A percentile compares a stretch with the other conserved stretches of the same genome.
Evolutionary conservation across 2,113 vertebrate species (phyloP).

Genomic region (Heterotilapia buettikoferi): DNA sequence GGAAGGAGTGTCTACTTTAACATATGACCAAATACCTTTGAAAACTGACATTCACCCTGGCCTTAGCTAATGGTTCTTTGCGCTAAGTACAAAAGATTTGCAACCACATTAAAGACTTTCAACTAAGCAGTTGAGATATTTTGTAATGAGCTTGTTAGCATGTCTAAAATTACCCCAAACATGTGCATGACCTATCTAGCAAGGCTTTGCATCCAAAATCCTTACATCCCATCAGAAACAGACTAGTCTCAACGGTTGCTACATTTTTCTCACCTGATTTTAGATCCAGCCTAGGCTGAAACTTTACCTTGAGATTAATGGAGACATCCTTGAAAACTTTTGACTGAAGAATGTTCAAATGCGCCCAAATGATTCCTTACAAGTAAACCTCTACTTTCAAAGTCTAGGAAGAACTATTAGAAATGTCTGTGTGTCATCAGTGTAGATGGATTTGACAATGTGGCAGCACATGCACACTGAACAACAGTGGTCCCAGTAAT

Average conservation of each 20-base stretch:
- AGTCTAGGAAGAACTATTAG: background rate
- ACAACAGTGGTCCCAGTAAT: background rate
- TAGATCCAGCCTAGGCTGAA: background rate
- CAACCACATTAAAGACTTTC: background rate
- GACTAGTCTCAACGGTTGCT: background rate
- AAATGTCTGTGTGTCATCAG: background rate
- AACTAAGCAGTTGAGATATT: background rate
- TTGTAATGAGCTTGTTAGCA: background rate
- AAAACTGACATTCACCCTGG: background rate
- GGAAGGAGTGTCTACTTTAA: background rate
- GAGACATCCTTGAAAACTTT: accelerated
- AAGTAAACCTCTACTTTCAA: background rate
- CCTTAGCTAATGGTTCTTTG: background rate
- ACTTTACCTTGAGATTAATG: background rate
- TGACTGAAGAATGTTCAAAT: background rate
- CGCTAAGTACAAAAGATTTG: background rate
- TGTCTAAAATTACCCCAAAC: background rate
- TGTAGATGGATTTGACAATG: background rate
- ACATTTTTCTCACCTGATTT: background rate
- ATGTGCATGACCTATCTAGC: background rate
- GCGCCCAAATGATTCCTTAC: background rate
- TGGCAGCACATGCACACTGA: background rate
- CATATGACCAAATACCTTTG: background rate
- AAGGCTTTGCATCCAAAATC: background rate
- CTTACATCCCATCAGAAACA: background rate